Evolutionary conservation across 2,797 vertebrate species (phyloP).

Genomic region (Chromis chromis): DNA sequence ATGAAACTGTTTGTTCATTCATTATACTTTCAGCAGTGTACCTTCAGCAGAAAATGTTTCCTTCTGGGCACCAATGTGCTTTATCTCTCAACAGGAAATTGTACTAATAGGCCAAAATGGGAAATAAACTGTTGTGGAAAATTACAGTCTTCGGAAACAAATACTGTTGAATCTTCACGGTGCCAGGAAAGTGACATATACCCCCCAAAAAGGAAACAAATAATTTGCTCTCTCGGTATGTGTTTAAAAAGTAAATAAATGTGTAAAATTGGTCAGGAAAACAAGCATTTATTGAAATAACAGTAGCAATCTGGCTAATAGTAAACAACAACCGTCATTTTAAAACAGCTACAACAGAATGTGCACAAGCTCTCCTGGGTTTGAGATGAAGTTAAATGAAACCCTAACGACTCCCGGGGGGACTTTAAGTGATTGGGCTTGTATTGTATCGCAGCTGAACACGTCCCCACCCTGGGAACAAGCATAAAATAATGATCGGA

Average conservation of each 20-base stretch:
- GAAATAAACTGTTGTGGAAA: neutral
- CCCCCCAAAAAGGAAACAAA: neutral
- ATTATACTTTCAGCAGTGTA: neutral
- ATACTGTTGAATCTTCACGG: neutral
- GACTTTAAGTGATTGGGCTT: constrained; percentile 5
- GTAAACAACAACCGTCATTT: neutral
- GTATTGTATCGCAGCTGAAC: constrained; percentile 16
- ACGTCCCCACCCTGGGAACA: neutral
- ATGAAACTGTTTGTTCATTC: neutral
- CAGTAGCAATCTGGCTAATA: neutral
- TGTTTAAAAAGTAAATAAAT: no score
- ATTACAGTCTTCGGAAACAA: neutral
- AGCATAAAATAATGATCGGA: neutral
- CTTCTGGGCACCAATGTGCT: neutral
- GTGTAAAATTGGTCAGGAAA: neutral
- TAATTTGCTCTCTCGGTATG: neutral
- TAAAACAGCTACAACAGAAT: constrained; percentile 21
- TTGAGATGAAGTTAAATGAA: constrained; percentile 13
- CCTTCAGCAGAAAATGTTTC: neutral
- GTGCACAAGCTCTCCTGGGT: constrained; percentile 11
- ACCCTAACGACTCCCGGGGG: constrained; percentile 20
- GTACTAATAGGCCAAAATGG: neutral
- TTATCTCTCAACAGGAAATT: constrained; percentile 5
- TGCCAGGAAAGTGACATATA: neutral
- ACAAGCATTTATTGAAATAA: neutral